These are phyloP conservation scores for Antedon mediterranea DNA, from an alignment of 53 echinoderm and acorn worm genomes.

Conservation along the genomic window DNA sequence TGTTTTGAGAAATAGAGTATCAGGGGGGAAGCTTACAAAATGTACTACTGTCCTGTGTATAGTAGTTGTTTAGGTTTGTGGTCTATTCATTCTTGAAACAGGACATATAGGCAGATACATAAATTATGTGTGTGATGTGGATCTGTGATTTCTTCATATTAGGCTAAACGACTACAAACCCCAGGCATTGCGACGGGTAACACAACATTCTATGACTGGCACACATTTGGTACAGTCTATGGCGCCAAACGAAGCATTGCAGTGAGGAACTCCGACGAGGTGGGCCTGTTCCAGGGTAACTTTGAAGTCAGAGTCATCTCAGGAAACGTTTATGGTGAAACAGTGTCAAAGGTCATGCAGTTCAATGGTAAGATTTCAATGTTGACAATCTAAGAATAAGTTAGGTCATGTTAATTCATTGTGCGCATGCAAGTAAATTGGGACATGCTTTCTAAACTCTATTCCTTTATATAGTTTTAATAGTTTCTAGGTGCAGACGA, in stretches of 20 bases:
- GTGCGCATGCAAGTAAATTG: too few species aligned
- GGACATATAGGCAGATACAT: too few species aligned
- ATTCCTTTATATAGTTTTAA: too few species aligned
- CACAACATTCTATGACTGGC: conserved; percentile 31
- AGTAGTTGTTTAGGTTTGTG: conserved; percentile 33
- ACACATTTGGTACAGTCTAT: conserved; percentile 23
- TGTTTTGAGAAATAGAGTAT: conserved; percentile 22
- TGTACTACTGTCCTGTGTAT: conserved; percentile 22
- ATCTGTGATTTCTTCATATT: neutral
- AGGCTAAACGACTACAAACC: conserved; percentile 31
- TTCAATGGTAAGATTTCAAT: conserved; percentile 55
- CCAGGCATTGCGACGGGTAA: conserved; percentile 25
- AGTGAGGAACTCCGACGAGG: conserved; percentile 6
- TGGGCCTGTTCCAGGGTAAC: conserved; percentile 10
- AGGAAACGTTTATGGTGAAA: conserved; percentile 23
- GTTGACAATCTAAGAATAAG: too few species aligned
- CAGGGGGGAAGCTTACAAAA: conserved; percentile 31
- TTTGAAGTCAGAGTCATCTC: conserved; percentile 29
- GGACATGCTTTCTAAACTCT: too few species aligned
- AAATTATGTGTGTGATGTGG: too few species aligned
- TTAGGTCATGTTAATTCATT: too few species aligned
- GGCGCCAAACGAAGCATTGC: conserved; percentile 9
- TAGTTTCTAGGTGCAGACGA: too few species aligned
- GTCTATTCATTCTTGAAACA: too few species aligned
- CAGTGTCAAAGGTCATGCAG: conserved; percentile 17